Percentiles rank a stretch among this genome's conserved stretches.
Conservation (phyloP, 2,113 vertebrate species). For the Lutjanus erythropterus region DNA sequence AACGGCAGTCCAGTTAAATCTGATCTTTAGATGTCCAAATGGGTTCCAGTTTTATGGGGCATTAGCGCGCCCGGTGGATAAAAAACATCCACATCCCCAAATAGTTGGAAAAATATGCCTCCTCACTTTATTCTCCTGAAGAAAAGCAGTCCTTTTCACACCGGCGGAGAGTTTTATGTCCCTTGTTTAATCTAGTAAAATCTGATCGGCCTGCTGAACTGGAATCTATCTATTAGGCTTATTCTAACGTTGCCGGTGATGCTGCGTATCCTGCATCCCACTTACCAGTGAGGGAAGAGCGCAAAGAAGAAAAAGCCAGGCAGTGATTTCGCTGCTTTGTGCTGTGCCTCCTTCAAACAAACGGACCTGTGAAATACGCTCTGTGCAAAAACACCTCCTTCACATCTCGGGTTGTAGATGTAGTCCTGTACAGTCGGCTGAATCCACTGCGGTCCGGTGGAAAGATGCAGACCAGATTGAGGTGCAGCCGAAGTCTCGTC, state of each 20-base stretch:
- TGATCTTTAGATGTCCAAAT: conserved; percentile 36
- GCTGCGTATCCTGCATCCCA: conserved; percentile 74
- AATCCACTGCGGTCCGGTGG: conserved; percentile 65
- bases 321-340: conserved; percentile 43
- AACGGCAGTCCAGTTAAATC: conserved; percentile 55
- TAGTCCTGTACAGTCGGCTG: conserved; percentile 26
- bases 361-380: conserved; percentile 13
- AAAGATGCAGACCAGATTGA: conserved; percentile 70
- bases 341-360: conserved; percentile 21
- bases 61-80: conserved; percentile 13
- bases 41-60: conserved; percentile 31
- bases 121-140: conserved; percentile 56
- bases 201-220: conserved; percentile 38
- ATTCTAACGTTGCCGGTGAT: conserved; percentile 51
- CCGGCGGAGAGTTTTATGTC: conserved; percentile 48
- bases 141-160: conserved; percentile 42
- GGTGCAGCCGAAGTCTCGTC: conserved; percentile 57
- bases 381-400: conserved; percentile 9
- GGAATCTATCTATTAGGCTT: conserved; percentile 45
- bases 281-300: conserved; percentile 41
- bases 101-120: conserved; percentile 59
- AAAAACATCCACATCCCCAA: conserved; percentile 67
- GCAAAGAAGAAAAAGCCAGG: conserved; percentile 24
- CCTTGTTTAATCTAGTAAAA: conserved; percentile 14
- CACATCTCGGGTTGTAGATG: conserved; percentile 8